Evolutionary conservation across 2,113 vertebrate species (phyloP).

Genomic region (Tylochromis polylepis): DNA sequence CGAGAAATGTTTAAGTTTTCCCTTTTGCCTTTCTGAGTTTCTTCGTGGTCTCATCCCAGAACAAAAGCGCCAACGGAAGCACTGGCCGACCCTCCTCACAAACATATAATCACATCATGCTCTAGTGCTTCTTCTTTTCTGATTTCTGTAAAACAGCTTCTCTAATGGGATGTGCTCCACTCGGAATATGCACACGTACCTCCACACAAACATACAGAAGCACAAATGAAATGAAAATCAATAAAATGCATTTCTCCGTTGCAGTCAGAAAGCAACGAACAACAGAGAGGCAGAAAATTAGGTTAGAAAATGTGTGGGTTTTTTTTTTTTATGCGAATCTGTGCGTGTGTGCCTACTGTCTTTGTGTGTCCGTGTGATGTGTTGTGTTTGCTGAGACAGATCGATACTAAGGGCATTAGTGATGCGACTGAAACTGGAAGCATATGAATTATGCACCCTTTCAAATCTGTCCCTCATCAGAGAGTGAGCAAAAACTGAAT

Average conservation of each 20-base stretch:
- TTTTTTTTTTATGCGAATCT: not conserved
- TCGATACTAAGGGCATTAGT: conserved; percentile 97
- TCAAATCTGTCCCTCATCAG: conserved; percentile 86
- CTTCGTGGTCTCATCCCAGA: not conserved
- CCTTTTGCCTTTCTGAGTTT: not conserved
- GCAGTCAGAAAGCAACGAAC: conserved; percentile 40
- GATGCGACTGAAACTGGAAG: conserved; percentile 80
- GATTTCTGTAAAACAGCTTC: conserved; percentile 19
- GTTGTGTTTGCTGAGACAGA: conserved; percentile 64
- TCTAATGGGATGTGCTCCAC: conserved; percentile 2
- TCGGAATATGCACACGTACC: not conserved
- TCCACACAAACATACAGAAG: not conserved
- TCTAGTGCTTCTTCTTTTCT: not conserved
- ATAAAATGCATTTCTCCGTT: conserved; percentile 37
- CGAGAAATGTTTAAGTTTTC: not conserved
- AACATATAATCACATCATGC: conserved; percentile 34
- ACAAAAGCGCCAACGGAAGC: not conserved
- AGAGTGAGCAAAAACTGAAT: conserved; percentile 29
- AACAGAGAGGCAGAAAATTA: conserved; percentile 42
- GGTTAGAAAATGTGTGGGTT: conserved; percentile 42
- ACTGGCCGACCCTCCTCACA: not conserved
- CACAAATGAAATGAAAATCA: conserved; percentile 43
- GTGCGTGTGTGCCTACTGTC: not conserved
- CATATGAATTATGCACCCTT: conserved; percentile 94
- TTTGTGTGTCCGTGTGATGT: not conserved